phyloP scores from a whole-genome alignment of 2,113 vertebrate genomes.

The Chroicocephalus ridibundus region DNA sequence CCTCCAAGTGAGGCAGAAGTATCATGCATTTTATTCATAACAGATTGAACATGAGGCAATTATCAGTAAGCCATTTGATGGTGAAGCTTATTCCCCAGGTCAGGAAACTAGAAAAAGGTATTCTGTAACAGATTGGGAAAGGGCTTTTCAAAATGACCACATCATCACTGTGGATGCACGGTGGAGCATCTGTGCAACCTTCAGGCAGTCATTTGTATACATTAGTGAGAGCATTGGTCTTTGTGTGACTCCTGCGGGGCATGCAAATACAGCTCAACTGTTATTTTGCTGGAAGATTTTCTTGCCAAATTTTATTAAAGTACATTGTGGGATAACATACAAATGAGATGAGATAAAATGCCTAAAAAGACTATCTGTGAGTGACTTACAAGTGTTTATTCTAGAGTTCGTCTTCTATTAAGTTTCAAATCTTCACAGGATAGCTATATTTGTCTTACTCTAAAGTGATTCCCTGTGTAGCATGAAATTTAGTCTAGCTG shows the following conservation, averaged over 20 bases:
- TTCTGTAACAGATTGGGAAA: slow-evolving; percentile 44
- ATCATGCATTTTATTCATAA: slow-evolving; percentile 21
- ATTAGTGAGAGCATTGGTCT: slow-evolving; percentile 29
- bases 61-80: slow-evolving; percentile 31
- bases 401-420: neutral
- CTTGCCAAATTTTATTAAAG: slow-evolving; percentile 22
- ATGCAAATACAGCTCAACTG: neutral
- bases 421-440: neutral
- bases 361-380: neutral
- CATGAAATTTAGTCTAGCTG: too few species aligned
- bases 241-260: neutral
- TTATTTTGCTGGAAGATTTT: slow-evolving; percentile 12
- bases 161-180: slow-evolving; percentile 8
- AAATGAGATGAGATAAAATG: slow-evolving; percentile 1
- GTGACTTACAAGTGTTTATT: neutral
- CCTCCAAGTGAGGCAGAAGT: slow-evolving; percentile 2
- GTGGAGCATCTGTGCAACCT: slow-evolving; percentile 43
- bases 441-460: neutral
- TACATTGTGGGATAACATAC: neutral
- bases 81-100: slow-evolving; percentile 21
- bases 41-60: slow-evolving; percentile 53
- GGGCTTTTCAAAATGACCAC: slow-evolving; percentile 45
- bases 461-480: neutral
- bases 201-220: slow-evolving; percentile 46
- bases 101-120: slow-evolving; percentile 24